Percentiles rank a stretch among this genome's conserved stretches.
Conservation (phyloP, 1,140 invertebrate genomes). For the Dinothrombium tinctorium region DNA sequence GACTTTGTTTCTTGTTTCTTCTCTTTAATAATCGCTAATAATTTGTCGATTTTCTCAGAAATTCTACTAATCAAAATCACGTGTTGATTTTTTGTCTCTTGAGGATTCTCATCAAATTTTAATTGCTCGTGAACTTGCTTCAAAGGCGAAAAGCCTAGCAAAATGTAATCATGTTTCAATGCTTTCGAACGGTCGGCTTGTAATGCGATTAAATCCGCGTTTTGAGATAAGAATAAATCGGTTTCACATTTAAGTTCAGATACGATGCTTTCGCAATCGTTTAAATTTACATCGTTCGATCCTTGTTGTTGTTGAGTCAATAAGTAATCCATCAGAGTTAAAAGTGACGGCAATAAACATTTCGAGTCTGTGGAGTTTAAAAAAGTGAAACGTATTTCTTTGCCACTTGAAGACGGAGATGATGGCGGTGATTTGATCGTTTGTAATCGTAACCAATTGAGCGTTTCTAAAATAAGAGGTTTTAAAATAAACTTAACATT, state of each 20-base stretch:
- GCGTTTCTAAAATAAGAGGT: slow-evolving; percentile 1
- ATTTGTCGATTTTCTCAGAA: neutral
- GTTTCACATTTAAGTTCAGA: neutral
- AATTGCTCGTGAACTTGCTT: neutral
- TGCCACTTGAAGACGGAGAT: slow-evolving; percentile 1
- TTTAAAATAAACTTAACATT: slow-evolving; percentile 3
- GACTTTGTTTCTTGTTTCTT: neutral
- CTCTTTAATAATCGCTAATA: neutral
- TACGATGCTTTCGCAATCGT: neutral
- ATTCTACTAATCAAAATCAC: neutral
- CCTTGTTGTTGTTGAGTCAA: neutral
- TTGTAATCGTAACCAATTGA: neutral
- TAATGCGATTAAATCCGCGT: neutral
- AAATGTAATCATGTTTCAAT: slow-evolving; percentile 8
- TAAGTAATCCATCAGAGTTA: neutral
- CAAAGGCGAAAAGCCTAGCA: slow-evolving; percentile 8
- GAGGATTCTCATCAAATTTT: neutral
- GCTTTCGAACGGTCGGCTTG: neutral
- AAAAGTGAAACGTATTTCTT: slow-evolving; percentile 4
- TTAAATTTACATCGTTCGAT: neutral
- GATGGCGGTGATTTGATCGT: neutral
- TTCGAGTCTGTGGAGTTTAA: neutral
- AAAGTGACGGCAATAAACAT: neutral
- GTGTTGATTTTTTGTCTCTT: neutral
- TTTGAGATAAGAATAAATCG: neutral